phyloP scores from a whole-genome alignment of 2,888 invertebrate genomes.

The Conchocele bisecta region DNA sequence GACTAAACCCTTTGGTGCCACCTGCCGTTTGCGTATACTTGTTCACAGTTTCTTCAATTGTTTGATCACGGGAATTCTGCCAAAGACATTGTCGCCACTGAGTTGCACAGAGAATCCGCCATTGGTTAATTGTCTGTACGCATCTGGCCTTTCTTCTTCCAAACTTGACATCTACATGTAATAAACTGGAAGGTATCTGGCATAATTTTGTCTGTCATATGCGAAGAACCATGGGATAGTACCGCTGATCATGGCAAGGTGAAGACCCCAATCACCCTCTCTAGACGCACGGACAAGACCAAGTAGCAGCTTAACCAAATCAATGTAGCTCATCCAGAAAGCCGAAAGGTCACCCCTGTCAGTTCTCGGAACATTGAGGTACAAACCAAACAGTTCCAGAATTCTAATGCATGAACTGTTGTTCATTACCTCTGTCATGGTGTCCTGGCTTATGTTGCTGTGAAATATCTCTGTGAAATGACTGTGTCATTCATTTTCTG shows the following conservation, averaged over 20 bases:
- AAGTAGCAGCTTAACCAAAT: conserved; percentile 61
- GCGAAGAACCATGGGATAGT: conserved; percentile 65
- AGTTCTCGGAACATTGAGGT: no score
- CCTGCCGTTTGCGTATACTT: conserved; percentile 55
- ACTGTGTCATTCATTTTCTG: not conserved
- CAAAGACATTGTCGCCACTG: conserved; percentile 47
- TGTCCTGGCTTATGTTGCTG: not conserved
- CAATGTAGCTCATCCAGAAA: no score
- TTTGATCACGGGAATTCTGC: conserved; percentile 53
- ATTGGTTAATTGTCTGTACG: conserved; percentile 21
- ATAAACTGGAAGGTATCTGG: conserved; percentile 53
- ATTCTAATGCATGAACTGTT: not conserved
- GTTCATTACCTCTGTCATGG: not conserved
- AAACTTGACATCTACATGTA: conserved; percentile 33
- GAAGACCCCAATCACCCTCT: conserved; percentile 54
- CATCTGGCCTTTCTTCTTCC: not conserved
- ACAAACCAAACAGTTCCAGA: no score
- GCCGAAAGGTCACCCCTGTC: no score
- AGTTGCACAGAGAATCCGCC: conserved; percentile 54
- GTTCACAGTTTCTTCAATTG: conserved; percentile 44
- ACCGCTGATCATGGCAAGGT: conserved; percentile 35
- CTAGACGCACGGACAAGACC: conserved; percentile 43
- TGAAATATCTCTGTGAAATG: not conserved
- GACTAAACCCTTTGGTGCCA: conserved; percentile 47
- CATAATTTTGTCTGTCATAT: conserved; percentile 61